Evolutionary conservation across 64 coral and sea anemone genomes (phyloP).

Genomic region (Hydrozoanthus tunicans): DNA sequence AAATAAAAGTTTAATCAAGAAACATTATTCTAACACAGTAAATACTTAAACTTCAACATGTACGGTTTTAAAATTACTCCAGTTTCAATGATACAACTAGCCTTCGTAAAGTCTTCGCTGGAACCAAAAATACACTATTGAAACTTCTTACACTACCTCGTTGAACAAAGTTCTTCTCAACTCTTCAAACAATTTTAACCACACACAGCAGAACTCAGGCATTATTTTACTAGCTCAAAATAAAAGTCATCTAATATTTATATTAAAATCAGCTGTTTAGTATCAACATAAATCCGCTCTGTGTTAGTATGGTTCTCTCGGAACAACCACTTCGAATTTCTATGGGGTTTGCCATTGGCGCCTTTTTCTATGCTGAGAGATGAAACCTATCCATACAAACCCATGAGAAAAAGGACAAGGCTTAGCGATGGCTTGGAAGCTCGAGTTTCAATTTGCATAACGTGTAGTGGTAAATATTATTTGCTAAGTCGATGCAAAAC

Average conservation of each 20-base stretch:
- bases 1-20: conserved; percentile 41
- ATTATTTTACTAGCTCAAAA: conserved; percentile 15
- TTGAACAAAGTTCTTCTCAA: neutral
- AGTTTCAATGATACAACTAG: too few species aligned
- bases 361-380: conserved; percentile 1
- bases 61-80: too few species aligned
- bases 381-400: neutral
- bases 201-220: neutral
- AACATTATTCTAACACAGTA: too few species aligned
- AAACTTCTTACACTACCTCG: too few species aligned
- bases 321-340: neutral
- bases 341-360: neutral
- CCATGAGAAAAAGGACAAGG: neutral
- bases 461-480: neutral
- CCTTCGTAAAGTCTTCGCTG: too few species aligned
- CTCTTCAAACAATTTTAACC: neutral
- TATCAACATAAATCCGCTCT: neutral
- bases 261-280: conserved; percentile 50
- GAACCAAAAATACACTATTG: too few species aligned
- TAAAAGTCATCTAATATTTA: conserved; percentile 54
- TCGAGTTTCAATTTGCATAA: conserved; percentile 26
- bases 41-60: too few species aligned
- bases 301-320: neutral
- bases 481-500: neutral
- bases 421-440: neutral